phyloP scores from a whole-genome alignment of 2,797 vertebrate species.

The Falco rusticolus region DNA sequence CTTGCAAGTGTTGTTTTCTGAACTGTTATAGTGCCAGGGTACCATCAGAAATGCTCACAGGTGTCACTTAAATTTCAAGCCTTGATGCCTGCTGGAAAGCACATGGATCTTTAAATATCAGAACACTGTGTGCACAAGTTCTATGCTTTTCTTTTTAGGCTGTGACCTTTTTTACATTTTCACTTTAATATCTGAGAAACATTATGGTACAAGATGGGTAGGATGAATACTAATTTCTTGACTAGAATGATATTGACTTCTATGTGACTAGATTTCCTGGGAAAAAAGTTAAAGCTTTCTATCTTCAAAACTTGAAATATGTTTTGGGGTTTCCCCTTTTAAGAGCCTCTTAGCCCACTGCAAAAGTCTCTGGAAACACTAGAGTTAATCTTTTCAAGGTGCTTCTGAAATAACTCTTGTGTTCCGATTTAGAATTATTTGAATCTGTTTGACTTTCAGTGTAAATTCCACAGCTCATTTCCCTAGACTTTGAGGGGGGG shows the following conservation, averaged over 20 bases:
- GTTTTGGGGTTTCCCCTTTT: not conserved
- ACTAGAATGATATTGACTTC: not conserved
- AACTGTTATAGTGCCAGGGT: not conserved
- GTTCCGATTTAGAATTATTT: not conserved
- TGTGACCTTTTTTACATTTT: not conserved
- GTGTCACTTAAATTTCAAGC: not conserved
- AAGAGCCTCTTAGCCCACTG: not conserved
- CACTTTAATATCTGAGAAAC: not conserved
- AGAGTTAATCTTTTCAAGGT: not conserved
- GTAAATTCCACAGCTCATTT: not conserved
- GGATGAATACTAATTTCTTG: not conserved
- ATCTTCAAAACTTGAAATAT: not conserved
- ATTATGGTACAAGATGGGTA: not conserved
- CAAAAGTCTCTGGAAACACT: not conserved
- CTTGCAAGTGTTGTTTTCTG: not conserved
- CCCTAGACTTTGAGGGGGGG: no score
- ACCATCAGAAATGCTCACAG: not conserved
- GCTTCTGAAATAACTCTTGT: not conserved
- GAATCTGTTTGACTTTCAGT: not conserved
- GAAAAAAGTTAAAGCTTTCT: not conserved
- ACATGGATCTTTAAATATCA: not conserved
- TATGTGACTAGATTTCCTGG: not conserved
- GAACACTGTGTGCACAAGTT: not conserved
- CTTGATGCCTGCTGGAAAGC: not conserved
- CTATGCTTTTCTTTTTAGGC: not conserved